Base-by-base conservation (phyloP, 2,888 invertebrate species). In the Lingula anatina region DNA sequence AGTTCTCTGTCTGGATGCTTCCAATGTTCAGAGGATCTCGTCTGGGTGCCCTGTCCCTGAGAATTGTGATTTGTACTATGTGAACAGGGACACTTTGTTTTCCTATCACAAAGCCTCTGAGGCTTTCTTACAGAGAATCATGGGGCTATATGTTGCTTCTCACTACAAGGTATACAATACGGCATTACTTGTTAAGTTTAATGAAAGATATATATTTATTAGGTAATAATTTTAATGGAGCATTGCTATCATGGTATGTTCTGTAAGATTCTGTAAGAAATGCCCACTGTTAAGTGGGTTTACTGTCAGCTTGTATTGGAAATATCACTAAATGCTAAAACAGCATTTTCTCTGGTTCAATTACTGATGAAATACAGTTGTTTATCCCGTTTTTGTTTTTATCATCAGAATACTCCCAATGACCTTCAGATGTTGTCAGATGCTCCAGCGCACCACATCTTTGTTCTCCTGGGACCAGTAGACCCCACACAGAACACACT, bases 391-490 rank as follows among this genome's bases (percentile, higher is more conserved):
- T n/a, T n/a, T n/a, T n/a, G n/a, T n/a, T n/a, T n/a, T n/a, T n/a
- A n/a, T n/a, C n/a, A n/a, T n/a, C n/a, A 89, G 86, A 99, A 99
- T 80, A 90, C 90, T 49, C 99, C 99, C 0, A 96, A 99, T 79
- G 99, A 99, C 81, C 81, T 99, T 38, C 97, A 99, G 80, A 86
- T 99, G 83, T 83, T 99, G 80, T 93, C 96, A 15, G 99, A 99
- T 79, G 97, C 99, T 18, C 97, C 99, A 0, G 95, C 95, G 1
- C 99, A 99, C 79, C 91, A 95, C 75, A 78, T 99, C 49, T 99
- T 97, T 79, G 95, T 94, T 60, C 80, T 99, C 36, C 81, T 97
- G 55, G 89, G 90, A 0, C 96, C 97, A 0, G 67, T 73, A 7
- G 61, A 62, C 28, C 60, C 66, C 15, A 55, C 54, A 5, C 51